These are phyloP conservation scores for Myotis findleyi DNA, from an alignment of 2,797 vertebrate genomes.

Conservation along the genomic window DNA sequence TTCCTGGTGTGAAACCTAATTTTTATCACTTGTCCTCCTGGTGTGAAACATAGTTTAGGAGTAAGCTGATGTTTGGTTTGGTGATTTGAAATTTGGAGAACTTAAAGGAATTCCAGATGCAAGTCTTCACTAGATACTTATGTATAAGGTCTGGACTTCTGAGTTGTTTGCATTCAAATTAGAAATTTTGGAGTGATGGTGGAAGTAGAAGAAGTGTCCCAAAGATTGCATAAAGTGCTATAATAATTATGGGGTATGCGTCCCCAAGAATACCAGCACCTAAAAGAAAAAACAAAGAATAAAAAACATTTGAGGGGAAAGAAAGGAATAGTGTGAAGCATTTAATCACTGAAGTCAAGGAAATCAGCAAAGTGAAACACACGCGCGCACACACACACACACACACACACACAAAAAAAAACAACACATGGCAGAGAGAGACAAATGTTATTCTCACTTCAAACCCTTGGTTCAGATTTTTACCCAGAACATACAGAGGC, in stretches of 20 bases:
- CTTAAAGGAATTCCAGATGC: not conserved
- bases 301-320: not conserved
- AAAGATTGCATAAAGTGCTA: not conserved
- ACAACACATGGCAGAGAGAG: not conserved
- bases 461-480: not conserved
- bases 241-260: not conserved
- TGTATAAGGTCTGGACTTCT: not conserved
- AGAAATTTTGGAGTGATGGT: slow-evolving; percentile 1
- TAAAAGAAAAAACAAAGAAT: not conserved
- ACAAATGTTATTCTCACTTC: not conserved
- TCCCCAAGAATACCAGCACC: not conserved
- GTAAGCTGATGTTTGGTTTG: not conserved
- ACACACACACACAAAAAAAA: too few species aligned
- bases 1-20: too few species aligned
- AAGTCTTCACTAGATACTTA: not conserved
- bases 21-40: not conserved
- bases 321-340: not conserved
- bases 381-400: too few species aligned
- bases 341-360: not conserved
- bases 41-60: not conserved
- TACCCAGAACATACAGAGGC: not conserved
- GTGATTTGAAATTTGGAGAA: slow-evolving; percentile 13
- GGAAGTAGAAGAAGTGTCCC: not conserved
- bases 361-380: not conserved
- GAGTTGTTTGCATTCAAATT: not conserved